Base-by-base conservation (phyloP, 2,797 vertebrate genomes). In the Parotocinclus haroldoi region DNA sequence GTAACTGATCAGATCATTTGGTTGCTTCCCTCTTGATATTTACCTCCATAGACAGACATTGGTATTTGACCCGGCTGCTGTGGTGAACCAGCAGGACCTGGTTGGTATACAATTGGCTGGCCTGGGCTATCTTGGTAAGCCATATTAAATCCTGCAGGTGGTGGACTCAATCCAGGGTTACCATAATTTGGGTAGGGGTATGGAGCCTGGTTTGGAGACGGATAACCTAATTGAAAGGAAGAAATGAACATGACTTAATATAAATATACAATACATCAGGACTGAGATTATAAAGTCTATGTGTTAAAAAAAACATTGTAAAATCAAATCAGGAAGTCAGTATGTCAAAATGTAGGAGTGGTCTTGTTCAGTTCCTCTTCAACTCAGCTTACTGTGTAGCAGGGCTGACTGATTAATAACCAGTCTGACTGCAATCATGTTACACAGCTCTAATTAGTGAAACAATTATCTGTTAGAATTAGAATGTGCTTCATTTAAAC, bases 151-250 rank as follows among this genome's bases (percentile, higher is more conserved):
- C 92, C 92, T 0, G 74, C 78, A 0, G 86, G 79, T 2, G 90
- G 86, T 4, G 87, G 83, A 0, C 83, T 72, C 0, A 87, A 79
- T 36, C 10, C 40, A 0, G 84, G 85, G 11, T 91, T 82, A 10
- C 85, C 89, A 0, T 92, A 89, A 0, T 82, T 85, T 0, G 90
- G 87, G 71, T 91, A 93, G 0, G 88, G 88, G 59, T 92, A 92
- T 16, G 83, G 77, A 1, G 79, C 40, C 58, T 89, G 85, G 76
- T 80, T 59, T 14, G 84, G 80, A 55, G 84, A 63, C 49, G 86
- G 80, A 63, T 93, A 93, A 53, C 80, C 91, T 93, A 52, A 58
- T 12, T 42, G 38, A 58, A 61, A 17, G 11, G 7, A 66, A 52
- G 9, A 9, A 4, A 44, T 1, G 12, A 40, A 19, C 8, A 18